A percentile compares a stretch with the other conserved stretches of the same genome.
These are phyloP conservation scores for Incurvaria masculella DNA, from an alignment of 2,888 invertebrate species.

Conservation along the genomic window DNA sequence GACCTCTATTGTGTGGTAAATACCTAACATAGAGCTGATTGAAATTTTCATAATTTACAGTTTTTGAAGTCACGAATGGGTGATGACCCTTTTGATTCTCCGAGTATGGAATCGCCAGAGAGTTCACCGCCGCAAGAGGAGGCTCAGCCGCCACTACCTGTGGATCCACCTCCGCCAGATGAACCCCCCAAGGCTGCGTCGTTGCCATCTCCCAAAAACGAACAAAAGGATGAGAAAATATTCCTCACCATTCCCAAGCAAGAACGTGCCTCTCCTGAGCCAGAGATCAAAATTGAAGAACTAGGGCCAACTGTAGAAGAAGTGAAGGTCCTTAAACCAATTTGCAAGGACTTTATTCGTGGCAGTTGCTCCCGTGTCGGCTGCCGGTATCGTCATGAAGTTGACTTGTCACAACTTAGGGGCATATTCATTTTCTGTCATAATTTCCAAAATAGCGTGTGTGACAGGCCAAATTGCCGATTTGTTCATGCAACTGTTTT, in stretches of 20 bases:
- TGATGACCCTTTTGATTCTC: slow-evolving; percentile 18
- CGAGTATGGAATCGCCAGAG: neutral
- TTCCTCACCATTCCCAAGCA: slow-evolving; percentile 21
- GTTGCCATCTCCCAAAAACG: neutral
- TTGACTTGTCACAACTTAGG: slow-evolving; percentile 27
- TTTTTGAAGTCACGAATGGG: slow-evolving; percentile 29
- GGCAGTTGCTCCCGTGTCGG: slow-evolving; percentile 27
- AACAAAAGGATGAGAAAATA: slow-evolving; percentile 24
- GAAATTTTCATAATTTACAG: slow-evolving; percentile 15
- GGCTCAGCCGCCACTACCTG: slow-evolving; percentile 27
- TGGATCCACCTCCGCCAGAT: slow-evolving; percentile 27
- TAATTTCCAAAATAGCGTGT: slow-evolving; percentile 31
- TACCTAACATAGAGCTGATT: no score
- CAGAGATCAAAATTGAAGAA: slow-evolving; percentile 2
- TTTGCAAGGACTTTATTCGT: slow-evolving; percentile 35
- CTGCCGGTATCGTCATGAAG: slow-evolving; percentile 30
- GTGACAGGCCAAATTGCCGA: slow-evolving; percentile 28
- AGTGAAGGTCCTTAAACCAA: slow-evolving; percentile 9
- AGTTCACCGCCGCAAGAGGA: slow-evolving; percentile 2
- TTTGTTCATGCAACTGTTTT: slow-evolving; percentile 37
- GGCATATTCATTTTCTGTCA: slow-evolving; percentile 35
- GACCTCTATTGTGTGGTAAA: no score
- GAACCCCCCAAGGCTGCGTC: slow-evolving; percentile 16
- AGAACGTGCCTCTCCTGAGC: slow-evolving; percentile 4
- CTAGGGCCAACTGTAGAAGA: slow-evolving; percentile 4